Evolutionary conservation across 2,888 invertebrate genomes (phyloP).

Genomic region (Aproaerema taeniolella): DNA sequence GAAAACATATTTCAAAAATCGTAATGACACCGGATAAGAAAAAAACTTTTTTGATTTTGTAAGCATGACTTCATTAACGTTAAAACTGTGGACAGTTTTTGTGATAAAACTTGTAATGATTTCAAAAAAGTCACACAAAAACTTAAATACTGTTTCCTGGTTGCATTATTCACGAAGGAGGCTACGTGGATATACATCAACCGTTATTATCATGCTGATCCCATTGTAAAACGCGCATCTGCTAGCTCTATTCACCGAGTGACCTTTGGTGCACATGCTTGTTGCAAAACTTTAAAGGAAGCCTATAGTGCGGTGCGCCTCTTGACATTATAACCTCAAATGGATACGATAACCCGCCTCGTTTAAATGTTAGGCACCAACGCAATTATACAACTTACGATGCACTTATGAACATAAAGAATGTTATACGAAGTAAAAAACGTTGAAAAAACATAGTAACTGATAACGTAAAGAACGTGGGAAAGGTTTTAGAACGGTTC

Average conservation of each 20-base stretch:
- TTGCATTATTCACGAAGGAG: too few species aligned
- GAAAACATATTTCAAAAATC: neutral
- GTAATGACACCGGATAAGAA: too few species aligned
- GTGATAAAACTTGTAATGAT: too few species aligned
- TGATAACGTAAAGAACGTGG: conserved; percentile 46
- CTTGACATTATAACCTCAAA: conserved; percentile 32
- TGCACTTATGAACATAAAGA: neutral
- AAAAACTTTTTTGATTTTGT: too few species aligned
- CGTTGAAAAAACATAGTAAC: conserved; percentile 41
- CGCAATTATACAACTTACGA: conserved; percentile 1
- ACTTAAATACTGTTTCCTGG: too few species aligned
- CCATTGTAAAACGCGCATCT: conserved; percentile 57
- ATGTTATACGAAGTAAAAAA: conserved; percentile 18
- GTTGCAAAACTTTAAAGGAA: conserved; percentile 35
- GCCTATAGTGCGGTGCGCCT: conserved; percentile 30
- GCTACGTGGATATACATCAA: neutral
- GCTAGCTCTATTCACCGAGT: conserved; percentile 54
- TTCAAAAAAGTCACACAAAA: too few species aligned
- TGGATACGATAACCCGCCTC: neutral
- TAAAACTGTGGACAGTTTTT: too few species aligned
- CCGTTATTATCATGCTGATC: conserved; percentile 2
- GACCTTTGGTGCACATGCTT: conserved; percentile 62
- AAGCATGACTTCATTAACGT: too few species aligned
- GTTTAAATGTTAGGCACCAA: conserved; percentile 1
- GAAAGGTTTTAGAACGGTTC: conserved; percentile 42